Evolutionary conservation across 2,113 vertebrate species (phyloP), one percentile per base, ranked within the genome.

Genomic region (Australoheros scitulus): DNA sequence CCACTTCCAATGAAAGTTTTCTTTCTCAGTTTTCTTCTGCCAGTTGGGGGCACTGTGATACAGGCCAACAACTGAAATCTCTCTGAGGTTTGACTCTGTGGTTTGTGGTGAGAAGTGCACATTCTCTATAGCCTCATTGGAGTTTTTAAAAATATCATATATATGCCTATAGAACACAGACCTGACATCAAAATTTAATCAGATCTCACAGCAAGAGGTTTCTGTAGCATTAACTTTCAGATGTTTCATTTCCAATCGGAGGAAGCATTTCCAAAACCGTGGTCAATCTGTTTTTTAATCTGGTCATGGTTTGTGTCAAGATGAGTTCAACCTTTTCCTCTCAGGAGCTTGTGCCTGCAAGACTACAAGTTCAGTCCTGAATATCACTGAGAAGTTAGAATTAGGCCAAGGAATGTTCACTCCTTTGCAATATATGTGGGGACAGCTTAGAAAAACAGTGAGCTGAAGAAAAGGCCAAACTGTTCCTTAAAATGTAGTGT

Each of bases 1-100:
- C 55, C 75, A 64, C 77, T 65, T 38, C 34, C 79, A 59, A 58
- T 36, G 36, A 6, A 38, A 38, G 36, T 38, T 38, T 38, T 38
- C 36, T 38, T 38, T 63, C 58, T 81, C 55, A 75, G 43, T 15
- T 41, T 57, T 17, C 3, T 65, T 55, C 64, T 18, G 63, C 84
- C 95, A 95, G 92, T 93, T 96, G 96, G 94, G 95, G 96, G 94
- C 96, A 95, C 94, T 96, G 94, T 93, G 90, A 92, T 91, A 95
- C 92, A 91, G 85, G 91, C 84, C 91, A 93, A 87, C 20, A 36
- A 26, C 13, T 29, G 22, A 20, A 76, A 41, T 43, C 32, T 29
- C 79, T 56, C 61, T 57, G 61, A 61, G 76, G 58, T 90, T 78
- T 90, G 52, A 59, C 76, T 80, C 29, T 75, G 58, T 82, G 63